Percentiles rank a stretch among this genome's conserved stretches.
Conservation (phyloP, 1,140 invertebrate genomes). For the Anastrepha obliqua region DNA sequence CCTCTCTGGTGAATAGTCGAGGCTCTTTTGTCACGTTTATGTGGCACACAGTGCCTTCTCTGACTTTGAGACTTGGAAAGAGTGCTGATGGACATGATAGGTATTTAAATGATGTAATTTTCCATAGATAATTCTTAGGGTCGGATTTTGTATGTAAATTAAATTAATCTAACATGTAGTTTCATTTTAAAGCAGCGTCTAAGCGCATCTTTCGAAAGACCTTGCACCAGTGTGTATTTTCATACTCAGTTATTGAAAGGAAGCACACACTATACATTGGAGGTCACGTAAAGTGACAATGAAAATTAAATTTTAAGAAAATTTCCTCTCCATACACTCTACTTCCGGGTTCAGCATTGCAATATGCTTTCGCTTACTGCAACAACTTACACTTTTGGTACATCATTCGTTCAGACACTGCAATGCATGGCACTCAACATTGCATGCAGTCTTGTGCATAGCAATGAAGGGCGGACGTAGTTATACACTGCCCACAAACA, state of each 20-base stretch:
- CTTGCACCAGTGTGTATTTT: background rate
- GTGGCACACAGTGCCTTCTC: too few species aligned
- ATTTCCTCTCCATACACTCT: background rate
- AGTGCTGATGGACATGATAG: too few species aligned
- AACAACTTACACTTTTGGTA: background rate
- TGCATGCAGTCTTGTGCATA: background rate
- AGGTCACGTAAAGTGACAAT: conserved; percentile 27
- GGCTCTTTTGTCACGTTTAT: too few species aligned
- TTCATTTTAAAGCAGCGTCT: background rate
- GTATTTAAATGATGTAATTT: too few species aligned
- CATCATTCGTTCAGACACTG: conserved; percentile 10
- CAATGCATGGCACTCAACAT: background rate
- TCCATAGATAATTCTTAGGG: too few species aligned
- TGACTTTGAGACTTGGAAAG: too few species aligned
- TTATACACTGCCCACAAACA: background rate
- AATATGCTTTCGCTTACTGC: background rate
- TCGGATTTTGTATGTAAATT: too few species aligned
- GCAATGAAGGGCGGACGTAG: background rate
- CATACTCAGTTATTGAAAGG: background rate
- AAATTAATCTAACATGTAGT: too few species aligned
- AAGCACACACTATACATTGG: background rate
- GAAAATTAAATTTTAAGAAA: conserved; percentile 30
- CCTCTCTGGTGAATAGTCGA: too few species aligned
- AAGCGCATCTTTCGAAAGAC: too few species aligned
- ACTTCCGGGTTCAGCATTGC: background rate